phyloP scores from a whole-genome alignment of 2,113 vertebrate species.

The Myiozetetes cayanensis region DNA sequence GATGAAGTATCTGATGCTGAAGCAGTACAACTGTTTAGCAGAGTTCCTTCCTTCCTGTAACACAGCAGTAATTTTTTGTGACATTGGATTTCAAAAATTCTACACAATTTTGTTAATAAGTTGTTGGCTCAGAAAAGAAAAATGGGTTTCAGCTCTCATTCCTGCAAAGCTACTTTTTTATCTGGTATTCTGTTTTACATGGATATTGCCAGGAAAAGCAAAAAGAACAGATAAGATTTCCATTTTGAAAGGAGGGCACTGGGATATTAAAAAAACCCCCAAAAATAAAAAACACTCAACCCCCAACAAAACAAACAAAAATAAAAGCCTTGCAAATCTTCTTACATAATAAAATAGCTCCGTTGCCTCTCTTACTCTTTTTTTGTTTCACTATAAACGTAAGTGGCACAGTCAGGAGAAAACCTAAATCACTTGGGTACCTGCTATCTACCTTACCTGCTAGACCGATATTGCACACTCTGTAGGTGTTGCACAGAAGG shows the following conservation, averaged over 20 bases:
- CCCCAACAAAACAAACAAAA: neutral
- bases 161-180: neutral
- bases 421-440: neutral
- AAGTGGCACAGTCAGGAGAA: neutral
- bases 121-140: neutral
- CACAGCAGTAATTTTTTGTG: neutral
- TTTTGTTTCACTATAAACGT: neutral
- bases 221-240: neutral
- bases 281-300: neutral
- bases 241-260: neutral
- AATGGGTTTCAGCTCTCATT: neutral
- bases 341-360: neutral
- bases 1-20: neutral
- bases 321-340: neutral
- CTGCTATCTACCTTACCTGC: neutral
- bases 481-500: neutral
- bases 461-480: fast-evolving
- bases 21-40: neutral
- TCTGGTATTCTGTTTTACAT: neutral
- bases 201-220: neutral
- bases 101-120: neutral
- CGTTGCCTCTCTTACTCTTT: neutral
- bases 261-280: neutral
- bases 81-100: neutral
- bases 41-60: neutral